Percentiles rank a stretch among this genome's conserved stretches.
These are phyloP conservation scores for Thamnophis elegans DNA, from an alignment of 2,797 vertebrate species.

Conservation along the genomic window DNA sequence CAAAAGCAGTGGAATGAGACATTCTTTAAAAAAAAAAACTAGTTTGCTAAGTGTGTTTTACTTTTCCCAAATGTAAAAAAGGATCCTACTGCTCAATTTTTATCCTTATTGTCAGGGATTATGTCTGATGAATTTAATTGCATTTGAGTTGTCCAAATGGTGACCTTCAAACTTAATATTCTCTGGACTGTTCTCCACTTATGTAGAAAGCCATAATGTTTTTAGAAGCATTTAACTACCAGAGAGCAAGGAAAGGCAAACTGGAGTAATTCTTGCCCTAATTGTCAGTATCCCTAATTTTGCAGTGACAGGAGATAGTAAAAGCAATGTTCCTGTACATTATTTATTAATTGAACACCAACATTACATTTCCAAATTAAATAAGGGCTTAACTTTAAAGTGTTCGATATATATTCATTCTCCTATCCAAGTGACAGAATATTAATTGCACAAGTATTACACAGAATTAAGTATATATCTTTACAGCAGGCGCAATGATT, in stretches of 20 bases:
- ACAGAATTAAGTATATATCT: background rate
- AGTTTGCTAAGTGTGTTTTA: background rate
- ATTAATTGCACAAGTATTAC: background rate
- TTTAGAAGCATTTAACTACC: background rate
- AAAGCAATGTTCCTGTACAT: slow-evolving; percentile 8
- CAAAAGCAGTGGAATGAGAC: background rate
- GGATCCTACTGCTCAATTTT: background rate
- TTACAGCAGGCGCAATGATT: background rate
- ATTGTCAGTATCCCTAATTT: background rate
- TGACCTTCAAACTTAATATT: background rate
- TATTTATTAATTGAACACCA: slow-evolving; percentile 8
- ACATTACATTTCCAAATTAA: slow-evolving; percentile 14
- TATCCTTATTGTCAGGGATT: background rate
- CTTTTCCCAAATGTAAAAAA: background rate
- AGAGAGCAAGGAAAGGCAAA: background rate
- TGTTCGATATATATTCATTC: slow-evolving; percentile 5
- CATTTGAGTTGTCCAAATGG: background rate
- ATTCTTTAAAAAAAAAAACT: background rate
- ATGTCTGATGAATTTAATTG: background rate
- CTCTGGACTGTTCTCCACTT: background rate
- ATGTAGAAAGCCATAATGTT: background rate
- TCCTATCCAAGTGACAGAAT: background rate
- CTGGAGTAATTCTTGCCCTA: background rate
- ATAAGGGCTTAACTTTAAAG: background rate
- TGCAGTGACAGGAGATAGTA: background rate